These are phyloP conservation scores for Allolobophora icterica DNA, from an alignment of 2,888 invertebrate species.

Conservation along the genomic window DNA sequence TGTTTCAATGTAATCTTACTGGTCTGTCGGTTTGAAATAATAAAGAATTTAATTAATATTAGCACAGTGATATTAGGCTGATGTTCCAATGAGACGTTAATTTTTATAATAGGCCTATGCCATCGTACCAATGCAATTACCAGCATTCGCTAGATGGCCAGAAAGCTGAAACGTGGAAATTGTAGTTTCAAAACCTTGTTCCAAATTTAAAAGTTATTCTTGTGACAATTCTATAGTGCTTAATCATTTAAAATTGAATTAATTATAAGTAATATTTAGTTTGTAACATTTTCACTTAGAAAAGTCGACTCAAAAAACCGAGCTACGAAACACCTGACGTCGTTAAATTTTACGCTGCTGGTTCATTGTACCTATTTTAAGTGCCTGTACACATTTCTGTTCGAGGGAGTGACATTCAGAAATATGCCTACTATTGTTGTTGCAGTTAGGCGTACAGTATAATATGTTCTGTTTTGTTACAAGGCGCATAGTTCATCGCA, in stretches of 20 bases:
- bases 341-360: background rate
- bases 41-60: no score
- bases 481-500: slow-evolving; percentile 45
- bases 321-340: background rate
- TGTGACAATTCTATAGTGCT: background rate
- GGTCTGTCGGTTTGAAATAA: no score
- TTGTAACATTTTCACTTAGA: background rate
- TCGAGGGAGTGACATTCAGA: no score
- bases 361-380: background rate
- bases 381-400: no score
- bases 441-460: no score
- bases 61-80: no score
- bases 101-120: no score
- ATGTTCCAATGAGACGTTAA: no score
- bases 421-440: no score
- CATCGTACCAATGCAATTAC: background rate
- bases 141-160: slow-evolving; percentile 17
- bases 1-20: no score
- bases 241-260: background rate
- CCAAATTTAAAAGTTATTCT: background rate
- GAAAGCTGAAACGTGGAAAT: background rate
- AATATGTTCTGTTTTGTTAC: background rate
- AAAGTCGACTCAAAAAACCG: background rate
- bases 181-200: background rate
- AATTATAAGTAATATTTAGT: background rate